Base-by-base conservation (phyloP, 2,888 invertebrate genomes). In the Galerucella pusilla region DNA sequence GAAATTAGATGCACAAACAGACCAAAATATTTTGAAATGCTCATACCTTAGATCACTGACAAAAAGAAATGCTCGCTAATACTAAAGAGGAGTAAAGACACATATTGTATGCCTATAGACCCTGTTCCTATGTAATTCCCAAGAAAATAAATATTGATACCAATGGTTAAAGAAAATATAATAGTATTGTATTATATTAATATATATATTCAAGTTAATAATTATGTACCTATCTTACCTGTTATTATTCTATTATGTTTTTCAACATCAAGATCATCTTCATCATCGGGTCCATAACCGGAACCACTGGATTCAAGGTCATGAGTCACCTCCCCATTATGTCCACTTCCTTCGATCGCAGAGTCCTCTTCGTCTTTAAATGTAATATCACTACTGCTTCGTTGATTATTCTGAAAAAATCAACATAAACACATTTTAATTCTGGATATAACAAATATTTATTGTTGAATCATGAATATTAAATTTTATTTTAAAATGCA, bases 271-370 rank as follows among this genome's bases (percentile, higher is more conserved):
- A 57, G 73, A 74, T 81, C 81, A 75, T 90, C 90, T 84, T 93
- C 94, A 86, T 95, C 95, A 90, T 95, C 95, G 90, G 94, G 93
- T 80, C 95, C 95, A 89, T 92, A 93, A 80, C 96, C 96, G 87
- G 95, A 95, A 84, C 96, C 96, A 85, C 95, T 95, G 85, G 94
- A 93, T 89, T 95, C 95, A 81, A 92, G 88, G 88, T 95, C 94
- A 88, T 92, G 91, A 85, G 91, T 92, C 89, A 94, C 91, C 88
- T 92, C 93, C 78, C 91, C 91, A 81, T 90, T 91, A 74, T 89
- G 89, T 81, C 92, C 92, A 82, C 92, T 93, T 77, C 92, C 92
- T 86, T 94, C 94, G 84, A 93, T 91, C 84, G 93, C 94, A 88
- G 94, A 94, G 89, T 84, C 84, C 68, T 81, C 81, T 70, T 81